Evolutionary conservation across 2,113 vertebrate species (phyloP).

Genomic region (Ciconia stormi): DNA sequence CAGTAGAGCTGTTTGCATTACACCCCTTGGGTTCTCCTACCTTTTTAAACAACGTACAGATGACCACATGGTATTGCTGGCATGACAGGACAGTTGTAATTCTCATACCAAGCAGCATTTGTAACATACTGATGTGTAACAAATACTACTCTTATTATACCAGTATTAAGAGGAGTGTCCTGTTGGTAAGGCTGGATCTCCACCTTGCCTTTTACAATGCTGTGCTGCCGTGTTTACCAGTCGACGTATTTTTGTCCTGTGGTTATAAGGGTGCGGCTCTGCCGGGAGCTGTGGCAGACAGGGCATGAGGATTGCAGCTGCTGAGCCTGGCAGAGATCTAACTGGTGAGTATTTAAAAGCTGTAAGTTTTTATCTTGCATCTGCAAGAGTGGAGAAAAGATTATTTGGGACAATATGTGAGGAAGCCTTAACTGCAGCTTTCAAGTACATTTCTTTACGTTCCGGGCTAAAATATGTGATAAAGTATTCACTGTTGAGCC

Average conservation of each 20-base stretch:
- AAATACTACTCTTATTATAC: accelerated
- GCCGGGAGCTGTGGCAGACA: background rate
- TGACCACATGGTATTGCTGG: accelerated
- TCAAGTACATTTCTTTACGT: background rate
- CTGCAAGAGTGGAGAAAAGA: background rate
- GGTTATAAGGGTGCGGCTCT: background rate
- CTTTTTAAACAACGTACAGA: no score
- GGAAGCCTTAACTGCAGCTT: background rate
- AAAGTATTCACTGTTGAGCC: background rate
- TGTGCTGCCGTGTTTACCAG: background rate
- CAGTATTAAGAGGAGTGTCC: background rate
- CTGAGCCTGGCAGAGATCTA: background rate
- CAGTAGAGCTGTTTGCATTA: background rate
- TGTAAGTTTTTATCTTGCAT: background rate
- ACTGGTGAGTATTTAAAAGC: background rate
- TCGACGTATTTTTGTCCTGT: accelerated
- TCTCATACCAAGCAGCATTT: background rate
- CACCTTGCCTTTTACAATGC: background rate
- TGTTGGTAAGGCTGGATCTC: background rate
- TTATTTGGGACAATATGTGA: no score
- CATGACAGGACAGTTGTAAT: background rate
- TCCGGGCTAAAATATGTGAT: background rate
- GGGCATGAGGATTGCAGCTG: background rate
- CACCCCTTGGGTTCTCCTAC: background rate
- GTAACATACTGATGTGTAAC: no score